These are phyloP conservation scores for Zaprionus obscuricornis DNA, from an alignment of 2,888 invertebrate genomes.

Conservation along the genomic window DNA sequence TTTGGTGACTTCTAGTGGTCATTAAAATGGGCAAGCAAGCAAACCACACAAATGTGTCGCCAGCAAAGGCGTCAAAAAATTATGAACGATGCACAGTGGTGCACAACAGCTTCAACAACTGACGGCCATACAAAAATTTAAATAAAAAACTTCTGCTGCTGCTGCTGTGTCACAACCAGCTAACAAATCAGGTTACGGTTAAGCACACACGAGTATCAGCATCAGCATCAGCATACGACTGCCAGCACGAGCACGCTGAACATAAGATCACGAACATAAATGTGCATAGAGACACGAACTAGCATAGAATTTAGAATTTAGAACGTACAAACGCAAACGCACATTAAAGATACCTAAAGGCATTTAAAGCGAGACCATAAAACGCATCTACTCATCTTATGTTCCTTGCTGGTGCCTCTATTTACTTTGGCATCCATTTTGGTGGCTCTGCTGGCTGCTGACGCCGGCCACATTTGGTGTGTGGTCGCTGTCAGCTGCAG, in stretches of 20 bases:
- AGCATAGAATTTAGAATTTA: neutral
- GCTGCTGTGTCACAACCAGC: too few relatives aligned
- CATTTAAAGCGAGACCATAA: constrained; percentile 2
- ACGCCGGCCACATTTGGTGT: neutral
- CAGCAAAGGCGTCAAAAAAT: constrained; percentile 29
- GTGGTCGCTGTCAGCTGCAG: constrained; percentile 22
- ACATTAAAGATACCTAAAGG: constrained; percentile 25
- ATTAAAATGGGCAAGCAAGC: constrained; percentile 48
- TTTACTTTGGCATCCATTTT: constrained; percentile 34
- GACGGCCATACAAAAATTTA: neutral
- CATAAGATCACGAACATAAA: neutral
- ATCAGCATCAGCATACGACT: too few relatives aligned
- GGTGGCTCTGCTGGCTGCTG: constrained; percentile 14
- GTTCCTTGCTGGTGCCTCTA: constrained; percentile 11
- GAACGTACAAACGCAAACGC: constrained; percentile 11
- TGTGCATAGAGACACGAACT: constrained; percentile 5
- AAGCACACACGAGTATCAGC: too few relatives aligned
- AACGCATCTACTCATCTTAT: neutral
- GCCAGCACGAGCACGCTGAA: too few relatives aligned
- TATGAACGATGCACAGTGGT: constrained; percentile 41
- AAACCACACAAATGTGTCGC: constrained; percentile 10
- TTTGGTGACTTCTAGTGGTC: constrained; percentile 56
- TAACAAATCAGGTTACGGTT: too few relatives aligned
- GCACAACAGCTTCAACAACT: neutral
- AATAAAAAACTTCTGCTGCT: too few relatives aligned